Percentiles rank a stretch among this genome's conserved stretches.
Conservation (phyloP, 1,140 invertebrate genomes). For the Platyura marginata region DNA sequence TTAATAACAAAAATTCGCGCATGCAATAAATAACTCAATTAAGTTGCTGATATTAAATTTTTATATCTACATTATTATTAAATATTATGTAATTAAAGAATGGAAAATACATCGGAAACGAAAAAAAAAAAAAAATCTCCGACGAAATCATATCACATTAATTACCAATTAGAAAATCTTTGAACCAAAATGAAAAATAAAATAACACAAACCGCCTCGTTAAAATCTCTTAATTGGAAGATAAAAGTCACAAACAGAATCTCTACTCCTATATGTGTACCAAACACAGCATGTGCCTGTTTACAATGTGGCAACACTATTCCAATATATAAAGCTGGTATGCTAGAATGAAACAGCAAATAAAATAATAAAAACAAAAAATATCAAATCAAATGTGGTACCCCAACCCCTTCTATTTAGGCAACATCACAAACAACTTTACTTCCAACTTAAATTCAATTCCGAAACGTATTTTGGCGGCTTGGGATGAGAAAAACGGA, state of each 20-base stretch:
- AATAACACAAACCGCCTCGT: not conserved
- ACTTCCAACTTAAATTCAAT: conserved; percentile 3
- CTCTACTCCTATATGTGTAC: too few relatives aligned
- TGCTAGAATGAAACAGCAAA: not conserved
- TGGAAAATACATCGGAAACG: too few relatives aligned
- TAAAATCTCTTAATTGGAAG: conserved; percentile 1
- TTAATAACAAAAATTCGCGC: too few relatives aligned
- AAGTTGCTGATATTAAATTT: too few relatives aligned
- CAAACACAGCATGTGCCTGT: too few relatives aligned
- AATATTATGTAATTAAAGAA: too few relatives aligned
- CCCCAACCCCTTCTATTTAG: not conserved
- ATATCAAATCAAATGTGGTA: not conserved
- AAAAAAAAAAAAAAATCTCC: too few relatives aligned
- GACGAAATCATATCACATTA: not conserved
- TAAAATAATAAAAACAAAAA: not conserved
- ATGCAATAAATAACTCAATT: too few relatives aligned
- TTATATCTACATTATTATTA: too few relatives aligned
- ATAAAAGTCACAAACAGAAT: not conserved
- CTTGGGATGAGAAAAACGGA: not conserved
- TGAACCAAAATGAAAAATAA: not conserved
- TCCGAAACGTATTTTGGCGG: not conserved
- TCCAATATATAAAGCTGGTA: not conserved
- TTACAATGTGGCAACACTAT: too few relatives aligned
- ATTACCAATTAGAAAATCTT: not conserved
- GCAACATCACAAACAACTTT: conserved; percentile 1